Percentiles rank a stretch among this genome's conserved stretches.
phyloP scores from a whole-genome alignment of 2,113 vertebrate species.

The Cyprinodon tularosa region DNA sequence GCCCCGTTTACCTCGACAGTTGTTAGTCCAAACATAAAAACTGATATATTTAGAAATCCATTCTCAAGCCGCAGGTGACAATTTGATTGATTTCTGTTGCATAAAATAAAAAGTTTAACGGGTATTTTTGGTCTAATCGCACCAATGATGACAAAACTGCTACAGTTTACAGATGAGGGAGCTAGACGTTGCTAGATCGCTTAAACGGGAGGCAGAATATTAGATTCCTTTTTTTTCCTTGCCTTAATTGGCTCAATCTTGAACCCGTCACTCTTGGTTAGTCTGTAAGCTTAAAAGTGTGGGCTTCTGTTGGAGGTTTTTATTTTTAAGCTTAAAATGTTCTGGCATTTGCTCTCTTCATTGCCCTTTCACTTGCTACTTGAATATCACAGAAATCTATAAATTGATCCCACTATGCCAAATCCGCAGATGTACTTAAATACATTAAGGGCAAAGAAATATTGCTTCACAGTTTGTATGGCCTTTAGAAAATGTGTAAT shows the following conservation, averaged over 20 bases:
- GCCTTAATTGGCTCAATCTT: slow-evolving; percentile 82
- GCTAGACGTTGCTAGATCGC: slow-evolving; percentile 67
- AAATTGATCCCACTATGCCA: slow-evolving; percentile 41
- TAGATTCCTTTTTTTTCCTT: slow-evolving; percentile 71
- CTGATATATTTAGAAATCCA: slow-evolving; percentile 9
- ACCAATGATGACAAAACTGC: slow-evolving; percentile 27
- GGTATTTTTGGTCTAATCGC: slow-evolving; percentile 24
- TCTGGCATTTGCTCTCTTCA: slow-evolving; percentile 45
- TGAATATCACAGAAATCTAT: slow-evolving; percentile 27
- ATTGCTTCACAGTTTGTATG: slow-evolving; percentile 67
- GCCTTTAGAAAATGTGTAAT: slow-evolving; percentile 41
- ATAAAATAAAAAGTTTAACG: slow-evolving; percentile 14
- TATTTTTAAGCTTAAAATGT: slow-evolving; percentile 64
- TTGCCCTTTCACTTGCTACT: slow-evolving; percentile 44
- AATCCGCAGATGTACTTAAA: slow-evolving; percentile 43
- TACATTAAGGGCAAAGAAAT: slow-evolving; percentile 40
- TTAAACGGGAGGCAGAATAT: slow-evolving; percentile 76
- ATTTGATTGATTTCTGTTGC: slow-evolving; percentile 12
- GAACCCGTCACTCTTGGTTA: slow-evolving; percentile 79
- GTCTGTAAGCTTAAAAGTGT: slow-evolving; percentile 52
- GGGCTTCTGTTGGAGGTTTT: slow-evolving; percentile 49
- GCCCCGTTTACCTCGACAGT: slow-evolving; percentile 63
- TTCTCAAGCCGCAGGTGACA: slow-evolving; percentile 31
- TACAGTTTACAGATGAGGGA: slow-evolving; percentile 56
- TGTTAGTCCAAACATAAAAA: slow-evolving; percentile 33